phyloP scores from a whole-genome alignment of 2,888 invertebrate genomes.

The Phrixothrix hirtus region DNA sequence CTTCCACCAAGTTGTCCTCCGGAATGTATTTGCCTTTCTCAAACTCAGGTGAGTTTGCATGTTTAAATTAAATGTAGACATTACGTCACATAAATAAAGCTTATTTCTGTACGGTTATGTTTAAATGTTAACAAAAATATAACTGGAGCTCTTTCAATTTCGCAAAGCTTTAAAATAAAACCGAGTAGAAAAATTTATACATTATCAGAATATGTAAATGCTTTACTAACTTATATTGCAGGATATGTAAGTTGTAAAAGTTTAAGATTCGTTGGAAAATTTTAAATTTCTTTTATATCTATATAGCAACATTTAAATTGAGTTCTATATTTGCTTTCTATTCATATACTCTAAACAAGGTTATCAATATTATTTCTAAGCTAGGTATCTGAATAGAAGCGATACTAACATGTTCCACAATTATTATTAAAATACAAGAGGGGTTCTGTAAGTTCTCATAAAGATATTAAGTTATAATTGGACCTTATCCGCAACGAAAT shows the following conservation, averaged over 20 bases:
- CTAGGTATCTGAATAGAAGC: too few relatives aligned
- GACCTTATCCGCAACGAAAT: constrained; percentile 6
- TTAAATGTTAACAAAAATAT: neutral
- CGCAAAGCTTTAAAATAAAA: constrained; percentile 19
- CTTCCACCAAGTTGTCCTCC: constrained; percentile 70
- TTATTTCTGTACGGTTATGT: neutral
- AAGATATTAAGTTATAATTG: constrained; percentile 4
- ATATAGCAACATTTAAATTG: too few relatives aligned
- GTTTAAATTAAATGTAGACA: too few relatives aligned
- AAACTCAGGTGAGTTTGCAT: constrained; percentile 82
- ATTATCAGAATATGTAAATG: constrained; percentile 35
- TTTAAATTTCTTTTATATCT: constrained; percentile 14
- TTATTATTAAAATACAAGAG: neutral
- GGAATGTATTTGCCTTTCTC: constrained; percentile 84
- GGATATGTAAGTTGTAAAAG: constrained; percentile 35
- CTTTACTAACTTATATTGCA: constrained; percentile 38
- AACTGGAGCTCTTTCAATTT: neutral
- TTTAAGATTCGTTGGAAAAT: constrained; percentile 14
- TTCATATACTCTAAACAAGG: too few relatives aligned
- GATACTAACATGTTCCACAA: too few relatives aligned
- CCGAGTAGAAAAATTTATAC: neutral
- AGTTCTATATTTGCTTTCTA: too few relatives aligned
- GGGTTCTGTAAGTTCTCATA: neutral
- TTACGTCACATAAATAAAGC: neutral
- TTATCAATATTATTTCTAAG: too few relatives aligned